These are phyloP conservation scores for Orientallactaga sibirica DNA, from an alignment of 2,797 vertebrate species.

Conservation along the genomic window DNA sequence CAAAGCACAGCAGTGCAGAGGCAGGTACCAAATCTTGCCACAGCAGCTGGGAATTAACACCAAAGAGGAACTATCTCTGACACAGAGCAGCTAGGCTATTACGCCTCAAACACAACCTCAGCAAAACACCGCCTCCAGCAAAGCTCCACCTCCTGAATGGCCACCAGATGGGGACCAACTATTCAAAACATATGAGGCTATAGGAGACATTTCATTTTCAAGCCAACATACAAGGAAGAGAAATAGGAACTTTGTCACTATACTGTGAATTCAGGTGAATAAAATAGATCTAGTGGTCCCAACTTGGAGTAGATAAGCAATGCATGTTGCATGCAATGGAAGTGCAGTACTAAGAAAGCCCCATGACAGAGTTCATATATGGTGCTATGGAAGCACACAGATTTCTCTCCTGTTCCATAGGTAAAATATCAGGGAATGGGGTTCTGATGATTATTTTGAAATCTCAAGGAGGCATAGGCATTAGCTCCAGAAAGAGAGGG, in stretches of 20 bases:
- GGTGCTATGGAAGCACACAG: not conserved
- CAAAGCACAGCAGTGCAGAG: too few species aligned
- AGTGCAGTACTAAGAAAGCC: not conserved
- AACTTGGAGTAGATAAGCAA: not conserved
- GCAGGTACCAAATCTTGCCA: too few species aligned
- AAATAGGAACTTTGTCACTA: not conserved
- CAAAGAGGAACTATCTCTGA: too few species aligned
- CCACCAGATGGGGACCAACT: too few species aligned
- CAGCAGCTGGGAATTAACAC: too few species aligned
- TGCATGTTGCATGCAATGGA: not conserved
- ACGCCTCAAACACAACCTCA: too few species aligned
- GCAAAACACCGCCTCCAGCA: too few species aligned
- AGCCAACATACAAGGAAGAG: too few species aligned
- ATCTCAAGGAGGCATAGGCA: not conserved
- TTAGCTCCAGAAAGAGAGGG: not conserved
- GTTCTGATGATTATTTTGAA: not conserved
- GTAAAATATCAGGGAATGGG: not conserved
- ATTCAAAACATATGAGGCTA: too few species aligned
- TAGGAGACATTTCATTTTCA: too few species aligned
- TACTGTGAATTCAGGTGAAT: constrained; percentile 38
- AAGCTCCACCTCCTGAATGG: too few species aligned
- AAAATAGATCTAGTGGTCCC: not conserved
- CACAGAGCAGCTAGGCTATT: too few species aligned
- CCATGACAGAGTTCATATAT: not conserved
- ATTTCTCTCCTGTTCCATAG: not conserved